Conservation (phyloP, 1,140 invertebrate genomes). For the Brachionus sp. region DNA sequence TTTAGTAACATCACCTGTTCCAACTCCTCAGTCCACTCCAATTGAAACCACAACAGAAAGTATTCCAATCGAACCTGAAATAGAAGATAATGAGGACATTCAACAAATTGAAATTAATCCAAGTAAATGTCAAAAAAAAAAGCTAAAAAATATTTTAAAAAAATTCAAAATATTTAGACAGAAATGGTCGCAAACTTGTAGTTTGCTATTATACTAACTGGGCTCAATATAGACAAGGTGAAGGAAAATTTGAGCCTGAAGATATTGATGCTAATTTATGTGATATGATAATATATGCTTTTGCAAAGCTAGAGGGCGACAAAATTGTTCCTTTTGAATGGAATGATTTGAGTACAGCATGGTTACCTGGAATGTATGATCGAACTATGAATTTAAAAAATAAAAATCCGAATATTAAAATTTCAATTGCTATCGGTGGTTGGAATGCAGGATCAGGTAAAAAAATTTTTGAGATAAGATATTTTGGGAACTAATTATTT, state of each 20-base stretch:
- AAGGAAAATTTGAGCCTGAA: conserved; percentile 78
- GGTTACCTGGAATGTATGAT: conserved; percentile 20
- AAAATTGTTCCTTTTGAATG: conserved; percentile 74
- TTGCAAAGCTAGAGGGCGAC: conserved; percentile 67
- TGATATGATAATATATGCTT: conserved; percentile 87
- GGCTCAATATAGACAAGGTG: conserved; percentile 79
- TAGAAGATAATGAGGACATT: background rate
- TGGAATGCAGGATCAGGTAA: conserved; percentile 78
- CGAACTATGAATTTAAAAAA: conserved; percentile 33
- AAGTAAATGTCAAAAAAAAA: background rate
- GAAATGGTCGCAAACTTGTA: background rate
- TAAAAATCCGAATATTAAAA: background rate
- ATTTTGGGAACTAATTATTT: conserved; percentile 54
- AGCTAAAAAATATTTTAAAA: background rate
- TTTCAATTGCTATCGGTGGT: background rate
- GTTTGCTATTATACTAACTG: conserved; percentile 90
- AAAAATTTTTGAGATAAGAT: conserved; percentile 51
- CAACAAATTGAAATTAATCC: conserved; percentile 10
- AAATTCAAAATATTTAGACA: background rate
- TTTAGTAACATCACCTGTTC: background rate
- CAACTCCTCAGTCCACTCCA: background rate
- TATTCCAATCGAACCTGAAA: background rate
- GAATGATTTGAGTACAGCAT: conserved; percentile 68
- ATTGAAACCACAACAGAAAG: background rate
- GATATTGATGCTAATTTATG: conserved; percentile 79